Evolutionary conservation across 2,888 invertebrate species (phyloP), one percentile per base, ranked within the genome.

Genomic region (Heteromyza rotundicornis): DNA sequence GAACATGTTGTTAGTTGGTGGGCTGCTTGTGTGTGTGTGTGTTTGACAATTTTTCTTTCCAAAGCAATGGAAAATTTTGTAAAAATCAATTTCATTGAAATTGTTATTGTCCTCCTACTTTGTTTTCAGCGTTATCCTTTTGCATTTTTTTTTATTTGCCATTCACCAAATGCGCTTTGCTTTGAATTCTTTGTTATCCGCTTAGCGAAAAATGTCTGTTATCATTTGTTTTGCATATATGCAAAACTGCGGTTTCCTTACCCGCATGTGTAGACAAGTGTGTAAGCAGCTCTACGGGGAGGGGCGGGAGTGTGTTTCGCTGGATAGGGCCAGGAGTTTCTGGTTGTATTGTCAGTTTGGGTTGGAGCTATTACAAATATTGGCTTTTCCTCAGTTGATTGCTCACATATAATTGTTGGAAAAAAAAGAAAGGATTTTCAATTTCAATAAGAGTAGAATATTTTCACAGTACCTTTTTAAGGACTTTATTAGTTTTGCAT

Each of bases 101-200:
- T 47, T 47, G 17, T 14, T 20, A 19, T 20, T 47, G 47, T 20
- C 3, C n/a, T n/a, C n/a, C n/a, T n/a, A n/a, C n/a, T n/a, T n/a
- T n/a, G n/a, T n/a, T n/a, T n/a, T n/a, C n/a, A 5, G 19, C 14
- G 47, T 47, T 47, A 47, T 47, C 47, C 47, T 20, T 17, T 47
- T 47, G 2, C 14, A 19, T 47, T 47, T 17, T 47, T n/a, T n/a
- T n/a, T n/a, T n/a, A n/a, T n/a, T n/a, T n/a, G n/a, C n/a, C n/a
- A n/a, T n/a, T n/a, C n/a, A n/a, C n/a, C 47, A 47, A 19, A 5
- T 47, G 47, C 20, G 17, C 7, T 47, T 17, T 47, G 47, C 47
- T n/a, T n/a, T n/a, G n/a, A n/a, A n/a, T n/a, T n/a, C 47, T 47
- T 47, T 47, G 20, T 47, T 17, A 47, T 47, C 47, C 47, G 17